Evolutionary conservation across 1,140 invertebrate species (phyloP).

Genomic region (Lethrus apterus): DNA sequence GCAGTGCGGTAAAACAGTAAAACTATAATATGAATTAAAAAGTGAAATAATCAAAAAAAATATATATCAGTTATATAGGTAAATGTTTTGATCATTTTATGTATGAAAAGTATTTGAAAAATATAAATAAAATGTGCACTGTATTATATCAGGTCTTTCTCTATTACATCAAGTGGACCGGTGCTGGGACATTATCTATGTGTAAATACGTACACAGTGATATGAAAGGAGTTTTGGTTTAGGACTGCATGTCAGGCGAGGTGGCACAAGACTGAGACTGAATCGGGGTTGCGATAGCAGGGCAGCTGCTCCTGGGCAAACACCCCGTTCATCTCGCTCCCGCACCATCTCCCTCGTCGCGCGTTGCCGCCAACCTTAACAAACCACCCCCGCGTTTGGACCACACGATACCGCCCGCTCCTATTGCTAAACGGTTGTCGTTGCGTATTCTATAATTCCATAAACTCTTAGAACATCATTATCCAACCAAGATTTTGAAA

Average conservation of each 20-base stretch:
- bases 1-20: conserved; percentile 7
- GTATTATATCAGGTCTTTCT: conserved; percentile 6
- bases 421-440: conserved; percentile 10
- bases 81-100: conserved; percentile 6
- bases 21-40: conserved; percentile 8
- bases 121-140: conserved; percentile 7
- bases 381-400: conserved; percentile 4
- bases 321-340: conserved; percentile 16
- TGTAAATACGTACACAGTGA: conserved; percentile 27
- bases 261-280: conserved; percentile 27
- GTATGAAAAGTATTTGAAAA: conserved; percentile 7
- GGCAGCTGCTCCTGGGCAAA: conserved; percentile 28
- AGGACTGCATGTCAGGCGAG: conserved; percentile 22
- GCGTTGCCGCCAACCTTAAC: conserved; percentile 18
- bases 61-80: conserved; percentile 2
- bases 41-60: conserved; percentile 13
- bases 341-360: conserved; percentile 18
- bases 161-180: conserved; percentile 8
- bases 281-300: conserved; percentile 19
- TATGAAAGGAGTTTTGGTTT: conserved; percentile 21
- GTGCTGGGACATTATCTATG: conserved; percentile 4
- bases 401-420: neutral
- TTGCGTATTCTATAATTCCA: conserved; percentile 14
- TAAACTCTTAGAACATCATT: no score
- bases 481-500: no score